A percentile compares a stretch with the other conserved stretches of the same genome.
These are phyloP conservation scores for Tragelaphus scriptus DNA, from an alignment of 2,113 vertebrate species.

Conservation along the genomic window DNA sequence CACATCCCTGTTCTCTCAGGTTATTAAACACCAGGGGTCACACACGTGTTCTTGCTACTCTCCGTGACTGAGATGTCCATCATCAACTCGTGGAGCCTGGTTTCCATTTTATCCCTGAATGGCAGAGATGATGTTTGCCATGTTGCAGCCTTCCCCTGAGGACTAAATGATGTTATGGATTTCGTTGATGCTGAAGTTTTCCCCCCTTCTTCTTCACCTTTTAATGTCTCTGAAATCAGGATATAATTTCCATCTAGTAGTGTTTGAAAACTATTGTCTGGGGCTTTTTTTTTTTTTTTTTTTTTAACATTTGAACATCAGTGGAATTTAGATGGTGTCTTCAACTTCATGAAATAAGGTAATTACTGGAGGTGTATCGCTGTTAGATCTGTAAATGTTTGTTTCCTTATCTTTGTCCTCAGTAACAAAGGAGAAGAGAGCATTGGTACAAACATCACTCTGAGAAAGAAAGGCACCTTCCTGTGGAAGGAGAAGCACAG, in stretches of 20 bases:
- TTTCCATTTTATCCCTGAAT: not conserved
- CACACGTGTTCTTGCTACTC: accelerated
- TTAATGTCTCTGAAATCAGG: not conserved
- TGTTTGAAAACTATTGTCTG: not conserved
- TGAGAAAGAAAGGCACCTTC: not conserved
- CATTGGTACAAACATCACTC: too few relatives aligned
- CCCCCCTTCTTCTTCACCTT: not conserved
- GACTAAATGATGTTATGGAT: not conserved
- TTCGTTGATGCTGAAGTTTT: not conserved
- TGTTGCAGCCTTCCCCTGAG: not conserved
- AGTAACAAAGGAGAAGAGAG: not conserved
- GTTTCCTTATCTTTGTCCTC: not conserved
- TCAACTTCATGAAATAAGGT: not conserved
- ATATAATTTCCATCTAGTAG: not conserved
- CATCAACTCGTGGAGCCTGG: not conserved
- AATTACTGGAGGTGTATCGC: not conserved
- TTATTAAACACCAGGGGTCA: not conserved
- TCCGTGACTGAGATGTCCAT: not conserved
- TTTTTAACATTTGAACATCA: not conserved
- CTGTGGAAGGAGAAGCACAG: not conserved
- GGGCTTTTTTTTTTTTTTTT: not conserved
- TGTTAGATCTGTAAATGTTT: not conserved
- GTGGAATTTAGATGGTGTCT: not conserved
- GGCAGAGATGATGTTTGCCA: not conserved
- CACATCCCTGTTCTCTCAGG: accelerated